Base-by-base conservation (phyloP, 2,888 invertebrate genomes). In the Criorhina ranunculi region DNA sequence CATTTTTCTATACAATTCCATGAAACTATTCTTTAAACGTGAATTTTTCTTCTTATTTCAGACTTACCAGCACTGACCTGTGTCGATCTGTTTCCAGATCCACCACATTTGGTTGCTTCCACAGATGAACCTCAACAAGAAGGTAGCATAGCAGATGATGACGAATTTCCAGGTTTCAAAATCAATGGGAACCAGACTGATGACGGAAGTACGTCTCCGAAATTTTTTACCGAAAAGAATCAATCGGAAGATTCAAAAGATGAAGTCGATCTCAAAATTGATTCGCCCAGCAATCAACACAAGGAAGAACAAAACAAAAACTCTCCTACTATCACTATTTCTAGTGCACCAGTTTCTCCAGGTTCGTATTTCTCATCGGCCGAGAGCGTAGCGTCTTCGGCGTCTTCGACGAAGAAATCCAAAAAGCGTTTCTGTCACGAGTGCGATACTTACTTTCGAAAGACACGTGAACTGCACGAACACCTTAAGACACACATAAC, bases 41-140 rank as follows among this genome's bases (percentile, higher is more conserved):
- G 11, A 0, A 17, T 24, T 44, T 42, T 53, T 44, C 8, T 53
- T 70, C 42, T 78, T 11, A 33, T 85, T 87, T 70, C 59, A 87
- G 88, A 86, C 49, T 78, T 88, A 31, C 86, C 88, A 17, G 73
- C 87, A 0, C 72, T 87, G 9, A 81, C 86, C 24, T 87, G 88
- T 53, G 87, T 86, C 5, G 88, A 88, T 64, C 67, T 88, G 17
- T 88, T 88, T 75, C 88, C 88, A 49, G 87, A 88, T 82, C 87
- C 88, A 57, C 88, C 88, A 42, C 86, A 83, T 59, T 73, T 76
- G 53, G 75, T 87, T 51, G 69, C 79, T 5, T 15, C 24, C 31
- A 15, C 75, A 11, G 42, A 19, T 15, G 78, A 85, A 4, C 15
- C 24, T 6, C 69, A 66, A 0, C 55, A 49, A n/a, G 70, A 70